Base-by-base conservation (phyloP, 2,113 vertebrate species). In the Geococcyx californianus region DNA sequence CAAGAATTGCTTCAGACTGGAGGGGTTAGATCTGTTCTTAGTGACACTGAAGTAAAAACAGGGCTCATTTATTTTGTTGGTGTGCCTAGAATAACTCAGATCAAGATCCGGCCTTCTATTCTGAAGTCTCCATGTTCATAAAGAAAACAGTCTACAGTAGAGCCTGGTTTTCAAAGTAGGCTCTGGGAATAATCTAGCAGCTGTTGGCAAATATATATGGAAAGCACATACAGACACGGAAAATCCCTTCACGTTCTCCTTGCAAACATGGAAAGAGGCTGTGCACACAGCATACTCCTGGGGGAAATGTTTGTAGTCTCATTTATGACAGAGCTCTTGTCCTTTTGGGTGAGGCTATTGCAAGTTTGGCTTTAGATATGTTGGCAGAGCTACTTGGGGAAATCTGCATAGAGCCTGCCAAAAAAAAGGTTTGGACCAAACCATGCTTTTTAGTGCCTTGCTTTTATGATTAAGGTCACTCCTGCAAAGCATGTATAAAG, bases 301-400 rank as follows among this genome's bases (percentile, higher is more conserved):
- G 63, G 94, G 91, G 91, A 94, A 91, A 84, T 93, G 88, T 84
- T 95, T 95, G 83, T 91, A 92, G 47, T 96, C 91, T 93, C 80
- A 51, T 91, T 97, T 94, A 91, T 93, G 92, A 96, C 87, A 95
- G 94, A 73, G 56, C 84, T 95, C 94, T 90, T 95, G 95, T 96
- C 96, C 82, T 91, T 84, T 82, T 92, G 78, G 95, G 83, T 96
- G 85, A 89, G 89, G 51, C 73, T 94, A 4, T 89, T 94, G 76
- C 77, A 89, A 72, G 60, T 93, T 95, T 96, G 94, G 93, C 87
- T 87, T 84, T 67, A 89, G 90, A 73, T 72, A 47, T 13, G 4
- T 89, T 96, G 92, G 94, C 92, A 85, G 67, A 90, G 47, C 62
- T 82, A 34, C 70, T 31, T 34, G 47, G 38, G 82, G 85, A 96